A percentile compares a stretch with the other conserved stretches of the same genome.
Evolutionary conservation across 2,888 invertebrate species (phyloP).

Genomic region (Morpho deidamia): DNA sequence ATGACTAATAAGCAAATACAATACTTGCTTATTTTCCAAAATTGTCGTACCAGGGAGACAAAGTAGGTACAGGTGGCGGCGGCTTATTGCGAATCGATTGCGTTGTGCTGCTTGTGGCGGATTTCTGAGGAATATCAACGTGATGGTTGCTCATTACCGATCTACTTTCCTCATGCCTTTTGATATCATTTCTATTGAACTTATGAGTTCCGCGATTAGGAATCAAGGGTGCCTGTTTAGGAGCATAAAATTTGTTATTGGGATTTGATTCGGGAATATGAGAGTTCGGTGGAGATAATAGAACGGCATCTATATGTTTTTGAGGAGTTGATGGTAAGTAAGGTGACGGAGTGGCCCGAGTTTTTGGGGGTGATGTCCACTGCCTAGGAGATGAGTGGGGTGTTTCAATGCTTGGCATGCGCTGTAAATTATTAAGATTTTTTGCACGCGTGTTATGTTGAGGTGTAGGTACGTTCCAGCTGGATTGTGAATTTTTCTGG

Average conservation of each 20-base stretch:
- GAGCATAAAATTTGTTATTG: constrained; percentile 2
- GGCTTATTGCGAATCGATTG: not conserved
- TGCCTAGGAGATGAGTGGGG: not conserved
- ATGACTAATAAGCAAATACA: not conserved
- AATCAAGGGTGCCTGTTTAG: not conserved
- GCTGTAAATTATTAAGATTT: not conserved
- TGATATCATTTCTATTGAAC: constrained; percentile 33
- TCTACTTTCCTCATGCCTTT: constrained; percentile 1
- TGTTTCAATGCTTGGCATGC: not conserved
- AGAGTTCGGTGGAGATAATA: constrained; percentile 12
- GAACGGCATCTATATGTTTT: constrained; percentile 1
- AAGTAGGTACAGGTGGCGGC: constrained; percentile 39
- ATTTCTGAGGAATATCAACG: too few relatives aligned
- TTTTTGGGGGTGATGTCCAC: not conserved
- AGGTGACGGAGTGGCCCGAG: not conserved
- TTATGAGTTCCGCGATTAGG: constrained; percentile 37
- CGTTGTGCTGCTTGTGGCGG: not conserved
- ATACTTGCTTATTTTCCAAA: constrained; percentile 37
- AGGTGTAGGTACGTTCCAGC: not conserved
- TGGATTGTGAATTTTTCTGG: not conserved
- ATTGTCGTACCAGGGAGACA: constrained; percentile 46
- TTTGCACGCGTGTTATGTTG: not conserved
- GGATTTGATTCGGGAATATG: constrained; percentile 9
- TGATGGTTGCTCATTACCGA: not conserved
- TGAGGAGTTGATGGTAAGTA: not conserved